Conservation (phyloP, 2,797 vertebrate genomes). For the Oceanodroma leucorhoa region DNA sequence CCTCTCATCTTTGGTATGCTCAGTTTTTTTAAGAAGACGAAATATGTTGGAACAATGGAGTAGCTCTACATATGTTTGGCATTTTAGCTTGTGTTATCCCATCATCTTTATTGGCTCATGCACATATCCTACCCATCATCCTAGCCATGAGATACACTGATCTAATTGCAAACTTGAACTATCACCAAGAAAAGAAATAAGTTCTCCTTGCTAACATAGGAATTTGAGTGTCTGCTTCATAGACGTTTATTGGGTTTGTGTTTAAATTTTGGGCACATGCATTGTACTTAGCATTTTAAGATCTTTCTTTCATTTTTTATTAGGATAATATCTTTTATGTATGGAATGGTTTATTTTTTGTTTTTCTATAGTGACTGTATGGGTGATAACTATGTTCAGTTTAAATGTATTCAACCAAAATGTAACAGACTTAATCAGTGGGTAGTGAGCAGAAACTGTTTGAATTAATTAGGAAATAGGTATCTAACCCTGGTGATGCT, state of each 20-base stretch:
- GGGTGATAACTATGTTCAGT: neutral
- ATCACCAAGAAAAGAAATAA: neutral
- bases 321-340: neutral
- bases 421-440: conserved; percentile 9
- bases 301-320: neutral
- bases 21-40: neutral
- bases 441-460: conserved; percentile 14
- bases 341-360: neutral
- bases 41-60: neutral
- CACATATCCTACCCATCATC: neutral
- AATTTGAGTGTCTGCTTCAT: neutral
- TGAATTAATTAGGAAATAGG: conserved; percentile 38
- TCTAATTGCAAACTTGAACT: neutral
- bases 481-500: neutral
- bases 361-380: neutral
- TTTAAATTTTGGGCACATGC: neutral
- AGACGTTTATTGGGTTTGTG: neutral
- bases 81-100: neutral
- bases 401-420: conserved; percentile 12
- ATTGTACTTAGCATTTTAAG: neutral
- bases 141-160: neutral
- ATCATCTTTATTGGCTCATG: neutral
- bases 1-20: neutral
- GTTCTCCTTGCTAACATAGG: neutral
- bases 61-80: neutral